Percentiles rank a stretch among this genome's conserved stretches.
These are phyloP conservation scores for Drosophila virilis DNA, from an alignment of 1,140 invertebrate species.

Conservation along the genomic window DNA sequence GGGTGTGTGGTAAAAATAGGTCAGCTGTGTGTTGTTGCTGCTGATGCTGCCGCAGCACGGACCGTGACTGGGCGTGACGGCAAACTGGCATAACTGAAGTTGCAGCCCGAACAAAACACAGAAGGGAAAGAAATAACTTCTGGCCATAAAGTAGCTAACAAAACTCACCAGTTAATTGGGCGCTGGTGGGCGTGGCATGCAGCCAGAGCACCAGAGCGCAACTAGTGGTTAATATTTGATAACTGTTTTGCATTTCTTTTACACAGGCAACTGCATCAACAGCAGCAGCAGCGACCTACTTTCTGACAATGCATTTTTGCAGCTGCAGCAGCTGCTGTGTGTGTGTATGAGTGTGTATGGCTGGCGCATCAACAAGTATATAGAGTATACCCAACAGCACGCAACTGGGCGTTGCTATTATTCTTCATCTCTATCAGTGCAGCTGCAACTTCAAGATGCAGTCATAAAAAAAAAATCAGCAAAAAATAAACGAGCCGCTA, in stretches of 20 bases:
- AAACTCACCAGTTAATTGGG: slow-evolving; percentile 63
- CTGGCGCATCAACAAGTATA: slow-evolving; percentile 77
- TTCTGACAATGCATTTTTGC: slow-evolving; percentile 71
- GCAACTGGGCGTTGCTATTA: slow-evolving; percentile 37
- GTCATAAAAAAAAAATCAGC: slow-evolving; percentile 17
- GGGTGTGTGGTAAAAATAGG: slow-evolving; percentile 59
- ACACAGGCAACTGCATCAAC: slow-evolving; percentile 21
- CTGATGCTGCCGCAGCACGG: slow-evolving; percentile 29
- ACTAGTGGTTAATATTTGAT: slow-evolving; percentile 81
- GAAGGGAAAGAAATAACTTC: slow-evolving; percentile 5
- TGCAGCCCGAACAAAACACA: slow-evolving; percentile 51
- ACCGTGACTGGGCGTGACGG: slow-evolving; percentile 75
- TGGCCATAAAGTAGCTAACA: slow-evolving; percentile 42
- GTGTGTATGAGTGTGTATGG: slow-evolving; percentile 21
- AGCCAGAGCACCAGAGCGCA: slow-evolving; percentile 43
- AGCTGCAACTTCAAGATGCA: slow-evolving; percentile 21
- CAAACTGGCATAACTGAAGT: slow-evolving; percentile 74
- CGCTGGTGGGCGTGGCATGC: slow-evolving; percentile 57
- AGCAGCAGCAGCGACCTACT: slow-evolving; percentile 57
- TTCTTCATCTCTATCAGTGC: slow-evolving; percentile 33
- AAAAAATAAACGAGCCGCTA: background rate
- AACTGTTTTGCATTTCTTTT: slow-evolving; percentile 52
- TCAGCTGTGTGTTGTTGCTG: slow-evolving; percentile 53
- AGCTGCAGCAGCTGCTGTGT: slow-evolving; percentile 42
- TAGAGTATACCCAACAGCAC: slow-evolving; percentile 32